These are phyloP conservation scores for Todiramphus saurophagus DNA, from an alignment of 2,113 vertebrate genomes.

Conservation along the genomic window DNA sequence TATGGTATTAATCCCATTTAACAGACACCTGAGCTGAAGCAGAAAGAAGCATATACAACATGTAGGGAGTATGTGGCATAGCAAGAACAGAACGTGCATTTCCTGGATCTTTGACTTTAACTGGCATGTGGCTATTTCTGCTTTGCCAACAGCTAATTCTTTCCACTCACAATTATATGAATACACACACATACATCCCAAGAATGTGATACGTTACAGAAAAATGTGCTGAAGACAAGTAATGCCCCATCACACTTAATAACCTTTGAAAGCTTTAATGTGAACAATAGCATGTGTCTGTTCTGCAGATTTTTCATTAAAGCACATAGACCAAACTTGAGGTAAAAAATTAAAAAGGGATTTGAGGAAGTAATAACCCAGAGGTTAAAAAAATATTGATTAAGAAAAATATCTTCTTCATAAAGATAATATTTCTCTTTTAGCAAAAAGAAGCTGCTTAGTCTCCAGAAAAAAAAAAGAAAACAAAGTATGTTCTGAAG, in stretches of 20 bases:
- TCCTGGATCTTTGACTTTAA: not conserved
- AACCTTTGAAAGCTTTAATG: slow-evolving; percentile 77
- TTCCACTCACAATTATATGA: slow-evolving; percentile 65
- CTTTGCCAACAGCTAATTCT: slow-evolving; percentile 64
- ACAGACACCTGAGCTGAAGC: not conserved
- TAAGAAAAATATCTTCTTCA: slow-evolving; percentile 80
- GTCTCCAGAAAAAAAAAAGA: slow-evolving; percentile 32
- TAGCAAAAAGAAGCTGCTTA: slow-evolving; percentile 67
- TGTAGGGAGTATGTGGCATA: not conserved
- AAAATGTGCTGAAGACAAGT: slow-evolving; percentile 70
- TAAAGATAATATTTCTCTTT: slow-evolving; percentile 76
- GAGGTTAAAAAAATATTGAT: slow-evolving; percentile 83
- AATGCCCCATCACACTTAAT: slow-evolving; percentile 70
- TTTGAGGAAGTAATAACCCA: slow-evolving; percentile 79
- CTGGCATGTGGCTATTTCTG: not conserved
- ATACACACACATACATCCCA: slow-evolving; percentile 67
- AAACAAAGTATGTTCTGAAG: slow-evolving; percentile 67
- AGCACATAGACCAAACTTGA: slow-evolving; percentile 74
- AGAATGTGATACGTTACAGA: slow-evolving; percentile 48
- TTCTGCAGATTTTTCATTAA: slow-evolving; percentile 78
- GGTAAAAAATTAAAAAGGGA: slow-evolving; percentile 58
- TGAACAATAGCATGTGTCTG: slow-evolving; percentile 70
- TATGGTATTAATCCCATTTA: not conserved
- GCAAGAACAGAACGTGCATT: not conserved
- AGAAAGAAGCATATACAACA: not conserved